Base-by-base conservation (phyloP, 2,113 vertebrate species). In the Ochotona curzoniae region DNA sequence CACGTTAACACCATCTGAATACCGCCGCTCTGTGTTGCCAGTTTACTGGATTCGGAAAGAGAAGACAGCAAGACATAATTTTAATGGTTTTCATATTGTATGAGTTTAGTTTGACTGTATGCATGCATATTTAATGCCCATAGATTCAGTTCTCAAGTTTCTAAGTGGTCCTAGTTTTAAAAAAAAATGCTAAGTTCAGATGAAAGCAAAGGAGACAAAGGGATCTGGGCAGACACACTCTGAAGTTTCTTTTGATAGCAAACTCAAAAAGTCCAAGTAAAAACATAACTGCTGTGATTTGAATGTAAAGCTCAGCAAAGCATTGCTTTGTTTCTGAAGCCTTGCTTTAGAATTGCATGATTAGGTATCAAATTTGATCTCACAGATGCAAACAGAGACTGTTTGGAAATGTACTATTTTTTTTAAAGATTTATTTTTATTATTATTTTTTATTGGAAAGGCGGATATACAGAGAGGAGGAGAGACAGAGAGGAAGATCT, bases 121-220 rank as follows among this genome's bases (percentile, higher is more conserved):
- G 74, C 83, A 86, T 86, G 4, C 91, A 75, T 79, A 86, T 85
- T 95, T 88, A 95, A 44, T 75, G 54, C 25, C 28, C 38, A 79
- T 49, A 79, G 57, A 13, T 83, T 86, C 93, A 71, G 70, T 87
- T 64, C 64, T 23, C 75, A 28, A 66, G 75, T 94, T 26, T 70
- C 21, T 81, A 23, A 54, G 38, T 44, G 38, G 6, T 44, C 38
- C 38, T 6, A 44, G 38, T 44, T 44, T 44, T 44, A 4, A 44
- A 44, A 44, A 44, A 44, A n/a, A n/a, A n/a, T 67, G 23, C n/a
- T 79, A 86, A 66, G 26, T 67, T 91, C 11, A 17, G 47, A 80
- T 57, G 44, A 92, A 76, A 87, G 44, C 79, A 87, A 90, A 78
- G 11, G 28, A 90, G 21, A 61, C 38, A 30, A 26, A 80, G 7